Base-by-base conservation (phyloP, 2,888 invertebrate genomes). In the Encarsia formosa region DNA sequence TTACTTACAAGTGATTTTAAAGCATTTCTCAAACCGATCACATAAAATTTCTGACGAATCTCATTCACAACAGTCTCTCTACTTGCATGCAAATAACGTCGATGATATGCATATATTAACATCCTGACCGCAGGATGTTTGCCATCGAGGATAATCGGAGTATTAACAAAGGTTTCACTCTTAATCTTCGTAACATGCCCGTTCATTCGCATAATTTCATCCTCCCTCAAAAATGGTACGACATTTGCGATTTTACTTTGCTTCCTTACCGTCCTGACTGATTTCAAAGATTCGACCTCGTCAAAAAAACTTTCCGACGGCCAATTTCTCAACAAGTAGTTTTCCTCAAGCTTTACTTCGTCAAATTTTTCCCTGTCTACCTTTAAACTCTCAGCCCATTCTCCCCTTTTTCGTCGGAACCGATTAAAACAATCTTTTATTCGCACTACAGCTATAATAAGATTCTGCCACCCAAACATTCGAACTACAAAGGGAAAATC, bases 81-180 rank as follows among this genome's bases (percentile, higher is more conserved):
- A 11, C 40, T 48, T 4, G 42, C 48, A 26, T 58, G 56, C 5
- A 15, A 23, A 4, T 24, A 29, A 4, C 11, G n/a, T 35, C 34
- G n/a, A 41, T 58, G 56, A 26, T 51, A 58, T 1, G 45, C 6
- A 1, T 31, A 19, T 1, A 56, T 32, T 3, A 56, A 16, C 18
- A 56, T 20, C 19, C 34, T 23, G 4, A 44, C 44, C 11, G 16
- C 15, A 4, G 34, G 32, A 11, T 54, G 51, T 9, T 44, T 18
- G 1, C 40, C 37, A 8, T 51, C 42, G 11, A 53, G 31, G 22
- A 58, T 50, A 2, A 48, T 32, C 0, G 55, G 53, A 11, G 3
- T 11, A 35, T 15, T 15, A 4, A 4, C 34, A 3, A 35, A 15
- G 0, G 34, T 13, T 11, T 19, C 5, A 1, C 24, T 8, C 0